These are phyloP conservation scores for Eilema caniola DNA, from an alignment of 2,888 invertebrate genomes.

Conservation along the genomic window DNA sequence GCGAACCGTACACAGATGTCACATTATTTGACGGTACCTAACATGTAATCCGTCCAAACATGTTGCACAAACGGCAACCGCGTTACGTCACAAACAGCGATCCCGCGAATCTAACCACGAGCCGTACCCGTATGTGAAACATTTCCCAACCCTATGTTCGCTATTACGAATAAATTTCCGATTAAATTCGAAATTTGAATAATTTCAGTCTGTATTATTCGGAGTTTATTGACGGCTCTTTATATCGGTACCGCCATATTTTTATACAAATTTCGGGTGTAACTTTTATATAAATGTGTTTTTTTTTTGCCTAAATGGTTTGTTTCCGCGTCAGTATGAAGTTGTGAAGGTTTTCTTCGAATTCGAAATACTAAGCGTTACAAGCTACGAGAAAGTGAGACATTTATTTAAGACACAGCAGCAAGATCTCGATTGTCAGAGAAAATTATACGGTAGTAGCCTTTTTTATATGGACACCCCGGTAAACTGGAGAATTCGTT, in stretches of 20 bases:
- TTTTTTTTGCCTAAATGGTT: not conserved
- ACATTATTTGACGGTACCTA: conserved; percentile 25
- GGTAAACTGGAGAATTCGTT: no score
- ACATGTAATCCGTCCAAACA: conserved; percentile 29
- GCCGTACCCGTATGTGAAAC: conserved; percentile 32
- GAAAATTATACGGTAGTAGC: not conserved
- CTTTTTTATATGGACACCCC: no score
- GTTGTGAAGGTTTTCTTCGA: not conserved
- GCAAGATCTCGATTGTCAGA: not conserved
- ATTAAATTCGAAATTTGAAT: conserved; percentile 53
- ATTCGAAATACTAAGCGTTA: not conserved
- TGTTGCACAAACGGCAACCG: conserved; percentile 17
- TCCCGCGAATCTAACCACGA: conserved; percentile 42
- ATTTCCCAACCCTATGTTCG: conserved; percentile 38
- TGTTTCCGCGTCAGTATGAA: not conserved
- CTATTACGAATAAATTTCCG: conserved; percentile 48
- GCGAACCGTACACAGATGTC: conserved; percentile 32
- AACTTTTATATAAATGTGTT: not conserved
- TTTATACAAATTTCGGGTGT: conserved; percentile 26
- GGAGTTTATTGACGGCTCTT: conserved; percentile 51
- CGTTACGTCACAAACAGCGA: conserved; percentile 34
- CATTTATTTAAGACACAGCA: not conserved
- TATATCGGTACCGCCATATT: conserved; percentile 33
- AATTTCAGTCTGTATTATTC: conserved; percentile 44
- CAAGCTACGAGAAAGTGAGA: not conserved